Base-by-base conservation (phyloP, 2,888 invertebrate genomes). In the Eupithecia tripunctaria region DNA sequence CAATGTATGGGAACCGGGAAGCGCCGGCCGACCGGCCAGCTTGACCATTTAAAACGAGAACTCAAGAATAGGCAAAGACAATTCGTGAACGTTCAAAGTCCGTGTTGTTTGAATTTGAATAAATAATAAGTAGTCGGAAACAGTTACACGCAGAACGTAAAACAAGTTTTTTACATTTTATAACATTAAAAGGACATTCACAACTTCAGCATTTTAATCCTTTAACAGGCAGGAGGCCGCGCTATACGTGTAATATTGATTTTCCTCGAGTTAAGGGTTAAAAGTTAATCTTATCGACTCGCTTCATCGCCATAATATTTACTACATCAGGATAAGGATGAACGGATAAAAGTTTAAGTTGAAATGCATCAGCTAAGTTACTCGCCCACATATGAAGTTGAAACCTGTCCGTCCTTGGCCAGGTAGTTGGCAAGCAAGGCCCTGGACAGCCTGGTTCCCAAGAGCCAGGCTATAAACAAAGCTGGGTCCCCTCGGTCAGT, bases 1-100 rank as follows among this genome's bases (percentile, higher is more conserved):
- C 90, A 91, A 91, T 86, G 88, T 84, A 84, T 93, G 93, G 93
- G 93, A 94, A 94, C 89, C 90, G 92, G 94, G 92, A 92, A 93
- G 91, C 91, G 85, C 79, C 81, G 81, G 85, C 79, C 81, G 81
- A 76, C 81, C 80, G 89, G 86, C 82, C 88, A 86, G 83, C 84
- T 78, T 82, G 83, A 87, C 87, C 88, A 89, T 89, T 91, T 89
- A 88, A 88, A 88, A 80, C 76, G 85, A 89, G 88, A 90, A 82
- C 78, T 75, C 67, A 70, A 70, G 71, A 76, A 76, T 68, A 25
- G 70, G 67, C 51, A 64, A 76, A 79, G 78, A 79, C 70, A 77
- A 76, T 75, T 63, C n/a, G n/a, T n/a, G n/a, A n/a, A n/a, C n/a
- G n/a, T n/a, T n/a, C n/a, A n/a, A n/a, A n/a, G 64, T 68, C 47